Conservation (phyloP, 2,888 invertebrate species). For the Rhagophthalmus giganteus region DNA sequence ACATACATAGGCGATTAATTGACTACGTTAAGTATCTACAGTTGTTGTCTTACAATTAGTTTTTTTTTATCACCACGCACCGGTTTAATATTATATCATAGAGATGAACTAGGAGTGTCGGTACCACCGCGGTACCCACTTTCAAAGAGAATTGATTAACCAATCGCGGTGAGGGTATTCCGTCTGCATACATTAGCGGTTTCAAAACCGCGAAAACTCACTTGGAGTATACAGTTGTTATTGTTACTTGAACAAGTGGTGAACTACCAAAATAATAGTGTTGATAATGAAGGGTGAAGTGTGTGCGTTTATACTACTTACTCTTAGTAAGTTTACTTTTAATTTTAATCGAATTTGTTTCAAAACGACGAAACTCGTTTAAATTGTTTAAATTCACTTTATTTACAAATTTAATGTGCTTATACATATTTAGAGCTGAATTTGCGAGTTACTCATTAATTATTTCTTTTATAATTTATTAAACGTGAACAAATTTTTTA, state of each 20-base stretch:
- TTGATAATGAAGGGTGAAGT: constrained; percentile 41
- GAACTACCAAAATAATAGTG: constrained; percentile 25
- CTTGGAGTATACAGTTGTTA: constrained; percentile 37
- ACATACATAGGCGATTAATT: too few relatives aligned
- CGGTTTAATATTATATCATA: constrained; percentile 28
- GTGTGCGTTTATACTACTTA: constrained; percentile 37
- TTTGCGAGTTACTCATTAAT: too few relatives aligned
- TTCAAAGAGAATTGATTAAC: constrained; percentile 37
- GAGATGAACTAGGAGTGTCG: constrained; percentile 27
- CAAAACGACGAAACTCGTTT: neutral
- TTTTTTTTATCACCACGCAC: too few relatives aligned
- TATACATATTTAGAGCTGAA: too few relatives aligned
- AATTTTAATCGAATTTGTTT: neutral
- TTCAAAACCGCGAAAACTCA: constrained; percentile 42
- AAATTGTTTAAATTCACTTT: neutral
- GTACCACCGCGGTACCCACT: constrained; percentile 38
- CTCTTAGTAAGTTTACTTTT: constrained; percentile 32
- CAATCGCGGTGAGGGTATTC: constrained; percentile 32
- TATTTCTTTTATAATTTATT: too few relatives aligned
- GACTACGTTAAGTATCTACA: too few relatives aligned
- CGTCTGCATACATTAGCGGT: constrained; percentile 32
- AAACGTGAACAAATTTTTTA: too few relatives aligned
- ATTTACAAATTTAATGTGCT: neutral
- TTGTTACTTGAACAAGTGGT: constrained; percentile 33
- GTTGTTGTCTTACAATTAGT: too few relatives aligned